Evolutionary conservation across 2,888 invertebrate species (phyloP).

Genomic region (Chrysotoxum bicinctum): DNA sequence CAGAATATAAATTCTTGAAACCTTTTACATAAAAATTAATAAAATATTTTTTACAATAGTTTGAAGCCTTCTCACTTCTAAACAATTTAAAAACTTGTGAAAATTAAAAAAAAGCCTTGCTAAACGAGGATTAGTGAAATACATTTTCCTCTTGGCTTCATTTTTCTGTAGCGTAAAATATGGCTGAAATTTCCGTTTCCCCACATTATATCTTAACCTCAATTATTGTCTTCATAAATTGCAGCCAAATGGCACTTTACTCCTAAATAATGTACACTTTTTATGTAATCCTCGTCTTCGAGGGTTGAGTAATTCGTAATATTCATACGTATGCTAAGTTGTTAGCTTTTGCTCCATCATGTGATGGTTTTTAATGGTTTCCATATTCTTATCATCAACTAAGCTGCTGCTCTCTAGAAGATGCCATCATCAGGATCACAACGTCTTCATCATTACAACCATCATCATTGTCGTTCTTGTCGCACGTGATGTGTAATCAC

Average conservation of each 20-base stretch:
- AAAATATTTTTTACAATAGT: no score
- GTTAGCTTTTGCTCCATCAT: conserved; percentile 51
- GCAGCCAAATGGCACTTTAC: conserved; percentile 55
- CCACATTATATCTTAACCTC: conserved; percentile 42
- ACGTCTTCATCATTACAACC: conserved; percentile 69
- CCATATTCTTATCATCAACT: conserved; percentile 65
- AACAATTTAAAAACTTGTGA: no score
- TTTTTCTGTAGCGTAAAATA: not conserved
- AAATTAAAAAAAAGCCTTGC: not conserved
- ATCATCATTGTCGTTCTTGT: conserved; percentile 56
- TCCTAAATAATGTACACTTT: conserved; percentile 57
- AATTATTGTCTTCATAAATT: conserved; percentile 68
- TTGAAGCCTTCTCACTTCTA: no score
- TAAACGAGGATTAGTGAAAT: not conserved
- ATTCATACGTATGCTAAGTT: conserved; percentile 23
- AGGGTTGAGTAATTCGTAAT: conserved; percentile 46
- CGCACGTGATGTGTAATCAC: conserved; percentile 70
- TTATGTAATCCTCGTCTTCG: conserved; percentile 41
- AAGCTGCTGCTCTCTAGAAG: conserved; percentile 59
- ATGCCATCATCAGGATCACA: conserved; percentile 52
- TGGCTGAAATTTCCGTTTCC: conserved; percentile 1
- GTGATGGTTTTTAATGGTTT: conserved; percentile 68
- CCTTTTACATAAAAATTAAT: no score
- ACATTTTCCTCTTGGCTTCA: not conserved
- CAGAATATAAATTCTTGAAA: no score